Conservation (phyloP, 1,140 invertebrate genomes). For the Gryon sp. region DNA sequence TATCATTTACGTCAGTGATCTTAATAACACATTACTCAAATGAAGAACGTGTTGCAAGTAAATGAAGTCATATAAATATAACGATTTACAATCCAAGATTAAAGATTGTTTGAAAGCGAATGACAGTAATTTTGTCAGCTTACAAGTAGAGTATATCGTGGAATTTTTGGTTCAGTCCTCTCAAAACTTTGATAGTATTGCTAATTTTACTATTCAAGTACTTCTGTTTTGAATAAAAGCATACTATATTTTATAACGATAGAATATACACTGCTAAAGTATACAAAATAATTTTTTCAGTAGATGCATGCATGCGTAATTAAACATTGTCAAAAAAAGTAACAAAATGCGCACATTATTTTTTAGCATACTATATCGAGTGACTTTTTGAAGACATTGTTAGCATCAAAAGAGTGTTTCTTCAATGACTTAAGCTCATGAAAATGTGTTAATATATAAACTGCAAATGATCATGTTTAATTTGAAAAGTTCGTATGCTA, state of each 20-base stretch:
- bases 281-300: slow-evolving; percentile 5
- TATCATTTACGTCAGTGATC: slow-evolving; percentile 40
- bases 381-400: too few species aligned
- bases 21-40: slow-evolving; percentile 4
- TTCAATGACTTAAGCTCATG: too few species aligned
- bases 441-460: too few species aligned
- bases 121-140: too few species aligned
- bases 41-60: slow-evolving; percentile 15
- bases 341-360: slow-evolving; percentile 3
- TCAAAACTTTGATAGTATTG: slow-evolving; percentile 22
- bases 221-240: slow-evolving; percentile 17
- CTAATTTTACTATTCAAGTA: slow-evolving; percentile 13
- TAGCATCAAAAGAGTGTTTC: too few species aligned
- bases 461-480: too few species aligned
- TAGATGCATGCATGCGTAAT: slow-evolving; percentile 16
- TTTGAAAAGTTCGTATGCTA: too few species aligned
- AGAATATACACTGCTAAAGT: slow-evolving; percentile 2
- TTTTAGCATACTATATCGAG: too few species aligned
- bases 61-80: slow-evolving; percentile 2
- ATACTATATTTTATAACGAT: slow-evolving; percentile 42
- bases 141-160: slow-evolving; percentile 17
- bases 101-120: too few species aligned
- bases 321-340: too few species aligned
- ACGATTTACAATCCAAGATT: background rate
- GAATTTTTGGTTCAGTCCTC: background rate